Conservation (phyloP, 2,888 invertebrate genomes). For the Uropetala carovei region DNA sequence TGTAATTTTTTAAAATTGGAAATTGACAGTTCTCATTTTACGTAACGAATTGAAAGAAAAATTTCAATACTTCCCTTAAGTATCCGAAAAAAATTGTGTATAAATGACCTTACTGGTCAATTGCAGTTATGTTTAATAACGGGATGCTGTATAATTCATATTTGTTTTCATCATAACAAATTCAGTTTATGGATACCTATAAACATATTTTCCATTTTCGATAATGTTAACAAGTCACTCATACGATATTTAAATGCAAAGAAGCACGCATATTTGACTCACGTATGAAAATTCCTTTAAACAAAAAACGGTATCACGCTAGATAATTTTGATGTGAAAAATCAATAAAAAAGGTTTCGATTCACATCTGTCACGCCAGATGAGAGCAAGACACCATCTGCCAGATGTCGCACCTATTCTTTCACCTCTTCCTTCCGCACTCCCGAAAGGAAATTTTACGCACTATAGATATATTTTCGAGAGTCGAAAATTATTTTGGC, state of each 20-base stretch:
- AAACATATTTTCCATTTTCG: too few species aligned
- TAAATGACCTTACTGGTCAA: too few species aligned
- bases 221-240: not conserved
- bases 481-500: not conserved
- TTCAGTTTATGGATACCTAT: too few species aligned
- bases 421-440: not conserved
- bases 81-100: too few species aligned
- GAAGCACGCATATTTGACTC: not conserved
- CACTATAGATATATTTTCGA: not conserved
- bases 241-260: not conserved
- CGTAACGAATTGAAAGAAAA: too few species aligned
- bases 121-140: too few species aligned
- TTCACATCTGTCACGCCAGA: constrained; percentile 35
- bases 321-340: not conserved
- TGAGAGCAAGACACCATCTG: not conserved
- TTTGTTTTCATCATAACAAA: too few species aligned
- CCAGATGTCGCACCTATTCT: constrained; percentile 31
- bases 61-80: too few species aligned
- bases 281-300: not conserved
- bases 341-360: not conserved
- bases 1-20: too few species aligned
- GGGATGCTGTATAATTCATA: too few species aligned
- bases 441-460: not conserved
- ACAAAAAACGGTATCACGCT: not conserved
- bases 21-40: too few species aligned